Evolutionary conservation across 2,888 invertebrate species (phyloP), one percentile per base, ranked within the genome.

Genomic region (Orthonychiurus folsomi): DNA sequence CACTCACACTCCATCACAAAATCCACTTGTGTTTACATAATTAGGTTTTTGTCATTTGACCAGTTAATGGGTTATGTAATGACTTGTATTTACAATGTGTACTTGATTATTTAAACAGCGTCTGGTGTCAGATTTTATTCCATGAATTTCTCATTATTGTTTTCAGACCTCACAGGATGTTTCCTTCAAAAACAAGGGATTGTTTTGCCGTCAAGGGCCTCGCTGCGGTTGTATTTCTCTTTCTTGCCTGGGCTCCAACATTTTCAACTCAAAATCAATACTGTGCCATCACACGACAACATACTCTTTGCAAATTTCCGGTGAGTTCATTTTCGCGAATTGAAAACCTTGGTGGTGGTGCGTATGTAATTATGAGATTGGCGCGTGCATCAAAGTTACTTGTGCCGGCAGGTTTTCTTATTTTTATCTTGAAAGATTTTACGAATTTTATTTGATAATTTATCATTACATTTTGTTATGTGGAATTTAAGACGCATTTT

Each of bases 261-360:
- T 63, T 61, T 18, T 65, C 70, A 12, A 53, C 57, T 18, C 70
- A 70, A 59, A 72, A 72, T 62, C 69, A 65, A 57, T 72, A 72
- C 63, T 72, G 72, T 57, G 63, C 69, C 26, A 72, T 72, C 56
- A 67, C 65, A 56, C 64, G 61, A 28, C 71, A 72, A 54, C 72
- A 72, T 60, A 72, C 72, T 50, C 63, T 72, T 26, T 72, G 72
- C 62, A 72, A 72, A 68, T 72, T 64, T 60, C 69, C 67, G 68
- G 72, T 72, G 68, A 63, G 67, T 53, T 50, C 25, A 48, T 12
- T 12, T 48, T 12, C 12, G 12, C n/a, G 48, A 15, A 15, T 48
- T 15, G n/a, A 48, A 12, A 48, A 48, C 15, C n/a, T n/a, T 48
- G 48, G 48, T n/a, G n/a, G 12, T 48, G 48, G 12, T 48, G 48